These are phyloP conservation scores for Vultur gryphus DNA, from an alignment of 2,797 vertebrate species.

Conservation along the genomic window DNA sequence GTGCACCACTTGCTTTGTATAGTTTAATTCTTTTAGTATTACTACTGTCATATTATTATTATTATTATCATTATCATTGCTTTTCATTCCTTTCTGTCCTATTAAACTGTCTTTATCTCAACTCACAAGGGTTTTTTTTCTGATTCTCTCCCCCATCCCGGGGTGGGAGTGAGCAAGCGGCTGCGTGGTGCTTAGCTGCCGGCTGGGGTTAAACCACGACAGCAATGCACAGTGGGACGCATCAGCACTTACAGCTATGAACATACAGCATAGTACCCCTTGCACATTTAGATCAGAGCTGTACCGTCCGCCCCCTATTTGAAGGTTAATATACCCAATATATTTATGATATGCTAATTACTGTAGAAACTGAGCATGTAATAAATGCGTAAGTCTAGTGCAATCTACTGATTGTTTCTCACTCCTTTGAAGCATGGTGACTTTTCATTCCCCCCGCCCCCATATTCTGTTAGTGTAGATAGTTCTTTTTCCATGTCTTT, in stretches of 20 bases:
- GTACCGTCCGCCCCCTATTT: rapidly evolving
- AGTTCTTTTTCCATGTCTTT: not conserved
- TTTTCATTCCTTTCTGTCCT: too few species aligned
- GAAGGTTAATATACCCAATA: not conserved
- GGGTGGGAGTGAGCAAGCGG: too few species aligned
- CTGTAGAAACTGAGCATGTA: not conserved
- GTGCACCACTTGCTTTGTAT: too few species aligned
- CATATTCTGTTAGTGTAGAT: not conserved
- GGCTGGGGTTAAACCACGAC: too few species aligned
- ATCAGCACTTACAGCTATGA: not conserved
- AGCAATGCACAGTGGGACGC: not conserved
- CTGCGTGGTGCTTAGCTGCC: too few species aligned
- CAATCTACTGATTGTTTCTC: not conserved
- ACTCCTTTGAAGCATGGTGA: not conserved
- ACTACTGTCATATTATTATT: too few species aligned
- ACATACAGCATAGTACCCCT: not conserved
- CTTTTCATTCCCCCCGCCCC: rapidly evolving
- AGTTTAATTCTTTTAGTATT: too few species aligned
- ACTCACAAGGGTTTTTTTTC: too few species aligned
- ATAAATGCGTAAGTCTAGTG: not conserved
- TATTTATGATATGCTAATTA: not conserved
- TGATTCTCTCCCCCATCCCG: too few species aligned
- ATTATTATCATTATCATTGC: too few species aligned
- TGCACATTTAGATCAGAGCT: not conserved
- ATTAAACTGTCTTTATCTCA: too few species aligned